Conservation (phyloP, 2,113 vertebrate genomes). For the Ameiurus melas region DNA sequence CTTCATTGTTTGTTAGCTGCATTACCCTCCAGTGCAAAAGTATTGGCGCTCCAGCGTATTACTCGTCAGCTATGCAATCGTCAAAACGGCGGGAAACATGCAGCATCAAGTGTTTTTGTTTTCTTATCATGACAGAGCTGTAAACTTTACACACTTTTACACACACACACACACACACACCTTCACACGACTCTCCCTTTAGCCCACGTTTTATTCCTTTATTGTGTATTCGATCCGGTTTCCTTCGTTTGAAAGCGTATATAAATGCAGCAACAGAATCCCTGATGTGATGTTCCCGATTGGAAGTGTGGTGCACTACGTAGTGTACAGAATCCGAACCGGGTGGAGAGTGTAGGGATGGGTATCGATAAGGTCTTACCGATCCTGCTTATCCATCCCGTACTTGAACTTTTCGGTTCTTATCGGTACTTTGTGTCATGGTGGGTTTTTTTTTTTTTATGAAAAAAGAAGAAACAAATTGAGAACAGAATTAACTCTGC, state of each 20-base stretch:
- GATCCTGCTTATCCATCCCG: too few relatives aligned
- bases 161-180: too few relatives aligned
- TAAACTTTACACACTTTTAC: not conserved
- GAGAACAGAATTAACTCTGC: too few relatives aligned
- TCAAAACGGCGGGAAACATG: not conserved
- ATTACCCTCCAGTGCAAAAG: not conserved
- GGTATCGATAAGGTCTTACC: too few relatives aligned
- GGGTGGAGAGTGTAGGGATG: too few relatives aligned
- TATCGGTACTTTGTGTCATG: too few relatives aligned
- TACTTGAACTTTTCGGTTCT: too few relatives aligned
- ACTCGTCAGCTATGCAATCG: slow-evolving; percentile 26
- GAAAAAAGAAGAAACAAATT: too few relatives aligned
- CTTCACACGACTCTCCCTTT: not conserved
- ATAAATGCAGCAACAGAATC: not conserved
- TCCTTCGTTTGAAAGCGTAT: not conserved
- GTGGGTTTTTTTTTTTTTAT: too few relatives aligned
- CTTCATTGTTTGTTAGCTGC: not conserved
- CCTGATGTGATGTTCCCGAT: not conserved
- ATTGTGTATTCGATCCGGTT: not conserved
- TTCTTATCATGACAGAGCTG: not conserved
- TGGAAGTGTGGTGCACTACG: not conserved
- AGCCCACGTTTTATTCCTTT: not conserved
- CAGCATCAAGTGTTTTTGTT: not conserved
- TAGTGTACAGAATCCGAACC: not conserved
- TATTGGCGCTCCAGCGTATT: slow-evolving; percentile 1